Evolutionary conservation across 2,888 invertebrate species (phyloP).

Genomic region (Tinea trinotella): DNA sequence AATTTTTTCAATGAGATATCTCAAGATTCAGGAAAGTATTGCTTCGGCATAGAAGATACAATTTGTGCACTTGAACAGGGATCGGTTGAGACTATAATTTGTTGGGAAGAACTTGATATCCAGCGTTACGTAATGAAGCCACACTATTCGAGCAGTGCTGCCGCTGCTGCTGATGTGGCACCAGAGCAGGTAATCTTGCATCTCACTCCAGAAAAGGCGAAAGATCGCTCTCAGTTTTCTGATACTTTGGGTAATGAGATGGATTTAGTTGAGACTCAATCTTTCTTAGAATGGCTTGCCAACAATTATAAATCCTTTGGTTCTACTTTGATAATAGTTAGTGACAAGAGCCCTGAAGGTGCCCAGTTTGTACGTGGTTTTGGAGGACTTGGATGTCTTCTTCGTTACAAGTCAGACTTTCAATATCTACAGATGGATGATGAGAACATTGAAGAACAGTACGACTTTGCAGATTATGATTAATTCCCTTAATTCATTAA

Average conservation of each 20-base stretch:
- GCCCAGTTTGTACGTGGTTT: constrained; percentile 99
- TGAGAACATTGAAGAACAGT: constrained; percentile 84
- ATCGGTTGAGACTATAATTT: constrained; percentile 97
- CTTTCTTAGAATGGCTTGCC: constrained; percentile 98
- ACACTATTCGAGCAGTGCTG: constrained; percentile 77
- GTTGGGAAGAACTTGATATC: constrained; percentile 99
- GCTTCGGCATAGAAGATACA: constrained; percentile 99
- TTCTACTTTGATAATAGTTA: constrained; percentile 99
- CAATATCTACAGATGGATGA: constrained; percentile 95
- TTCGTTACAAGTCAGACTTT: constrained; percentile 99
- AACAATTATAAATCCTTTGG: constrained; percentile 99
- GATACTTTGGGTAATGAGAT: constrained; percentile 99
- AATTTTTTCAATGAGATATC: constrained; percentile 84
- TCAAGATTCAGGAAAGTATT: constrained; percentile 99
- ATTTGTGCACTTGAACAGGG: constrained; percentile 96
- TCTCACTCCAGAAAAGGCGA: constrained; percentile 98
- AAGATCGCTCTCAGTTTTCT: constrained; percentile 98
- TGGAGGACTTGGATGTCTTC: constrained; percentile 98
- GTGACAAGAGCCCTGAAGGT: constrained; percentile 99
- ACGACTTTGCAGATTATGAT: constrained; percentile 96
- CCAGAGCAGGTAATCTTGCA: constrained; percentile 95
- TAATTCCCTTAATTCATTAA: too few relatives aligned
- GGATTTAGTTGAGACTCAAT: constrained; percentile 97
- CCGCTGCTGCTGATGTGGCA: too few relatives aligned
- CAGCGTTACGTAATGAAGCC: constrained; percentile 97